A percentile compares a stretch with the other conserved stretches of the same genome.
phyloP scores from a whole-genome alignment of 2,888 invertebrate genomes.

The Tenthredo distinguenda region DNA sequence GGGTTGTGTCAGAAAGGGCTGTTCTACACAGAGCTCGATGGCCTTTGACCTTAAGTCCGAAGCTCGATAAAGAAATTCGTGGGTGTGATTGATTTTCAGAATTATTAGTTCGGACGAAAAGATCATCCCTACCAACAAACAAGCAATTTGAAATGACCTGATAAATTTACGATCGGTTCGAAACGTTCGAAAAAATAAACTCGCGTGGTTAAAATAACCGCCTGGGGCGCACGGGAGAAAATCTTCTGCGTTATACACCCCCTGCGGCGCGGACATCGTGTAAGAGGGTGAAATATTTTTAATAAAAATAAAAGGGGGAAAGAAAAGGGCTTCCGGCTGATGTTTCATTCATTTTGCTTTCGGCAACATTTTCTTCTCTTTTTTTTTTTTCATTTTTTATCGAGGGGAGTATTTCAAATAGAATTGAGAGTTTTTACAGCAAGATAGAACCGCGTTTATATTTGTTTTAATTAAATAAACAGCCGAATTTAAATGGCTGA shows the following conservation, averaged over 20 bases:
- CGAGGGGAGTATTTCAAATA: not conserved
- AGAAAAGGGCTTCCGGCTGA: not conserved
- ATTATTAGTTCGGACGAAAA: not conserved
- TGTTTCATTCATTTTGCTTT: not conserved
- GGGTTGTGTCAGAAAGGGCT: not conserved
- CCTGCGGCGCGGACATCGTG: not conserved
- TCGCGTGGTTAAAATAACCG: not conserved
- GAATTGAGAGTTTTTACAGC: not conserved
- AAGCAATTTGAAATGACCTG: not conserved
- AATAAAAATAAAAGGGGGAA: not conserved
- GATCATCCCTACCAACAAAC: not conserved
- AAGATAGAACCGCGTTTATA: not conserved
- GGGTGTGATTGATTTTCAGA: not conserved
- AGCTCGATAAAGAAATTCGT: not conserved
- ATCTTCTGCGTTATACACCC: not conserved
- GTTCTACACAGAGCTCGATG: not conserved
- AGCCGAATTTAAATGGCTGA: not conserved
- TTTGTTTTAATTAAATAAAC: conserved; percentile 37
- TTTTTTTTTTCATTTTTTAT: not conserved
- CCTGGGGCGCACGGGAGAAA: not conserved
- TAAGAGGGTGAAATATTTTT: not conserved
- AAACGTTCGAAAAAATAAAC: conserved; percentile 33
- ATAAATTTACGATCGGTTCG: not conserved
- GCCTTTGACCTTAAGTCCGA: conserved; percentile 10
- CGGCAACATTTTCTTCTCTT: not conserved